Evolutionary conservation across 2,797 vertebrate species (phyloP).

Genomic region (Muscicapa striata): DNA sequence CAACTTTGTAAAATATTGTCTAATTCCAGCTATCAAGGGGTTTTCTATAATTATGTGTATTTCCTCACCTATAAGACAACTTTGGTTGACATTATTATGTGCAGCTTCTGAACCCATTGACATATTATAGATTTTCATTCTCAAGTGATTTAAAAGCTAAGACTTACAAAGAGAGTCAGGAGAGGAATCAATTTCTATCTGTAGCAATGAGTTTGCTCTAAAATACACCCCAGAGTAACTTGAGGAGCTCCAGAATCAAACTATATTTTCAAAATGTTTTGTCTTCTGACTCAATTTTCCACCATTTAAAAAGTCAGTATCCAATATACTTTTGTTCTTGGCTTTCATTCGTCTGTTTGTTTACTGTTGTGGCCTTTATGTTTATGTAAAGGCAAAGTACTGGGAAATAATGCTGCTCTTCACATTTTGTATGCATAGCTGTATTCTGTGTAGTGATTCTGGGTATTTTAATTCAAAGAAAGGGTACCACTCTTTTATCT

Average conservation of each 20-base stretch:
- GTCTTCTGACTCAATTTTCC: neutral
- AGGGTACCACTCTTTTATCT: neutral
- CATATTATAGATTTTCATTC: neutral
- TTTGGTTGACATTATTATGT: neutral
- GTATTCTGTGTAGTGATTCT: neutral
- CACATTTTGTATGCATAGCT: neutral
- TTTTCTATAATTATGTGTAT: neutral
- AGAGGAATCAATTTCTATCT: neutral
- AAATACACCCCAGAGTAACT: neutral
- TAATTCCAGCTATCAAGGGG: accelerated
- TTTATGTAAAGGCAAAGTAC: neutral
- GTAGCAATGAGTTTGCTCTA: neutral
- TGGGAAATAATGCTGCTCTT: neutral
- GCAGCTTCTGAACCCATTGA: neutral
- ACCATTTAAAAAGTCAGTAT: neutral
- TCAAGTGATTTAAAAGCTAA: neutral
- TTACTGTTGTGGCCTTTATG: neutral
- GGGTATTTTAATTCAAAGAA: neutral
- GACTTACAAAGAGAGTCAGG: neutral
- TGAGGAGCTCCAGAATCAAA: neutral
- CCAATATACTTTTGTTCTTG: neutral
- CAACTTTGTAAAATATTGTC: neutral
- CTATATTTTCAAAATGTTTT: neutral
- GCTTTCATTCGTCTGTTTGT: neutral
- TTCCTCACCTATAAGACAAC: neutral